Evolutionary conservation across 2,797 vertebrate genomes (phyloP), one percentile per base, ranked within the genome.

Genomic region (Kryptopterus vitreolus): DNA sequence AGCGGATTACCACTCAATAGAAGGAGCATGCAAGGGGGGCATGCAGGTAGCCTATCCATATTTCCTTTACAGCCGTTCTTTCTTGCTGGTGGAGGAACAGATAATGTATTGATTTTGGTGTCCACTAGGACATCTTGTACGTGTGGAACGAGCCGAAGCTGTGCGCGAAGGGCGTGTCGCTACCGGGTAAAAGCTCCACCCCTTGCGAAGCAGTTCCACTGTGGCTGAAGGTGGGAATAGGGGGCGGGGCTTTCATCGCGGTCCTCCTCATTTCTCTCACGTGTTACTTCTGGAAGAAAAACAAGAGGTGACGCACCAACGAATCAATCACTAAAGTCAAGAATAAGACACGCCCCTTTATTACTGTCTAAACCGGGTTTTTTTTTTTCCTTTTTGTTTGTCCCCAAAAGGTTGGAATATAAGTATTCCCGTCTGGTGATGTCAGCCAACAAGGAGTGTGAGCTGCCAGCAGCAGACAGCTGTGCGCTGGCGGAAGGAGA

Each of bases 271-370:
- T 98, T 87, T 96, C 94, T 78, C 92, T 99, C 86, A 98, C 95
- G 73, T 99, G 96, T 88, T 98, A 98, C 90, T 99, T 99, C 92
- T 99, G 98, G 98, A 99, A 98, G 88, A 99, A 99, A 88, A 99
- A 99, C 88, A 96, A 97, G 88, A 95, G 96, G 98, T 99, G 88
- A 79, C 46, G 52, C 22, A 11, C 8, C 38, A 10, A 29, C 61
- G 29, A 58, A 9, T 33, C 57, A 50, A 61, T 9, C 55, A 59
- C 53, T 53, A 53, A 53, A 35, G 22, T 20, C 12, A 10, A 59
- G 15, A 0, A 29, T 6, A 1, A 58, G 8, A 50, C 24, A 38
- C 24, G 43, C 12, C 2, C 15, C 20, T 38, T 6, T 48, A 12
- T 62, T 20, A 61, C 29, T 24, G 2, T 43, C 24, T 16, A 46